phyloP scores from a whole-genome alignment of 2,888 invertebrate species.

The Mesoligia furuncula region DNA sequence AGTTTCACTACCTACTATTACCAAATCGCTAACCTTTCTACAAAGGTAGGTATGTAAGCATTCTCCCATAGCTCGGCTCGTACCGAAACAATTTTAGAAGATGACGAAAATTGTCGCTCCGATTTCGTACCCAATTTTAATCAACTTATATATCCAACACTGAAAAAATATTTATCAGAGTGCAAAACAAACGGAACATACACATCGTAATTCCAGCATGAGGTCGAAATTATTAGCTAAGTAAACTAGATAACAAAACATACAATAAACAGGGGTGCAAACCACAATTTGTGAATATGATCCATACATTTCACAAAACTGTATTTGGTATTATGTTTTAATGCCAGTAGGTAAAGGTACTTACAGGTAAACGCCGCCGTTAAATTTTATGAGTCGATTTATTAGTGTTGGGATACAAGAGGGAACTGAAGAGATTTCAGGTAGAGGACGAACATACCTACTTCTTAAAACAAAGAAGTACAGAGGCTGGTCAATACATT shows the following conservation, averaged over 20 bases:
- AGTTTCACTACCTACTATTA: neutral
- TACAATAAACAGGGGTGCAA: conserved; percentile 2
- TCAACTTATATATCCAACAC: neutral
- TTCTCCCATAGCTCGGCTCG: neutral
- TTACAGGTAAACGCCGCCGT: conserved; percentile 2
- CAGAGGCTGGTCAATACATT: no score
- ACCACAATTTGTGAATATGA: conserved; percentile 40
- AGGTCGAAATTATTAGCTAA: conserved; percentile 16
- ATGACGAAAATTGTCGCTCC: neutral
- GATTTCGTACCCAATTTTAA: neutral
- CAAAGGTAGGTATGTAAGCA: neutral
- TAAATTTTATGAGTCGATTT: conserved; percentile 29
- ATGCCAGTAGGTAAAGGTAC: conserved; percentile 3
- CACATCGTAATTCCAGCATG: neutral
- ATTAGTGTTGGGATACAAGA: conserved; percentile 15
- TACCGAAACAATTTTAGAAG: neutral
- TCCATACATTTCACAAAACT: conserved; percentile 24
- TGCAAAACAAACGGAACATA: conserved; percentile 14
- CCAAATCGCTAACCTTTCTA: neutral
- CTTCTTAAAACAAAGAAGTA: neutral
- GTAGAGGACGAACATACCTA: neutral
- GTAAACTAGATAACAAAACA: conserved; percentile 33
- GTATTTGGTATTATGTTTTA: conserved; percentile 15
- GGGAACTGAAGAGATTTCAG: neutral
- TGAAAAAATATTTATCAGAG: neutral